phyloP scores from a whole-genome alignment of 2,113 vertebrate species.

The Centropus unirufus region DNA sequence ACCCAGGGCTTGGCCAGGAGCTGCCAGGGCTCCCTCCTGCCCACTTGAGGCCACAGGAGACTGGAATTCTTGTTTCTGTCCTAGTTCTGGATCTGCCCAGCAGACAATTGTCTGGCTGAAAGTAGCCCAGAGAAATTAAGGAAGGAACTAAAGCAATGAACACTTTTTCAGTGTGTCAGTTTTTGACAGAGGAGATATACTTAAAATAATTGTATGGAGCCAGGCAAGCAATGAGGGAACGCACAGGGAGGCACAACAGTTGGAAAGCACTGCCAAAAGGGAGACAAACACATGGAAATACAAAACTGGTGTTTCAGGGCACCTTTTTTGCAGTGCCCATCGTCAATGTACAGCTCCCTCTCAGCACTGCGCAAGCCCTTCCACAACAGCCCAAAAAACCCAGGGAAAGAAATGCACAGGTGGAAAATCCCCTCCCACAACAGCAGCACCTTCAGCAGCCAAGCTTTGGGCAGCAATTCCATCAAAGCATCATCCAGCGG shows the following conservation, averaged over 20 bases:
- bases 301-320: accelerated
- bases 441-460: not conserved
- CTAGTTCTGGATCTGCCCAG: not conserved
- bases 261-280: not conserved
- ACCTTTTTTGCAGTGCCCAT: not conserved
- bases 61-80: not conserved
- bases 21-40: not conserved
- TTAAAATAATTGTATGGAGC: not conserved
- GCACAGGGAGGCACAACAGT: not conserved
- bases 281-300: not conserved
- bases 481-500: not conserved
- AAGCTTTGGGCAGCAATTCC: not conserved
- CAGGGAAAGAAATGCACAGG: accelerated
- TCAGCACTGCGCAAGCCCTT: not conserved
- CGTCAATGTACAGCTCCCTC: not conserved
- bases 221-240: not conserved
- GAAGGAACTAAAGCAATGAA: not conserved
- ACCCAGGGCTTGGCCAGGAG: not conserved
- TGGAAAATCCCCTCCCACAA: not conserved
- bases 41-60: accelerated
- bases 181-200: not conserved
- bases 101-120: not conserved
- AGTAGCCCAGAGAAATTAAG: not conserved
- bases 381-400: not conserved
- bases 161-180: not conserved